A percentile compares a stretch with the other conserved stretches of the same genome.
These are phyloP conservation scores for Homarus americanus DNA, from an alignment of 1,140 invertebrate genomes.

Conservation along the genomic window DNA sequence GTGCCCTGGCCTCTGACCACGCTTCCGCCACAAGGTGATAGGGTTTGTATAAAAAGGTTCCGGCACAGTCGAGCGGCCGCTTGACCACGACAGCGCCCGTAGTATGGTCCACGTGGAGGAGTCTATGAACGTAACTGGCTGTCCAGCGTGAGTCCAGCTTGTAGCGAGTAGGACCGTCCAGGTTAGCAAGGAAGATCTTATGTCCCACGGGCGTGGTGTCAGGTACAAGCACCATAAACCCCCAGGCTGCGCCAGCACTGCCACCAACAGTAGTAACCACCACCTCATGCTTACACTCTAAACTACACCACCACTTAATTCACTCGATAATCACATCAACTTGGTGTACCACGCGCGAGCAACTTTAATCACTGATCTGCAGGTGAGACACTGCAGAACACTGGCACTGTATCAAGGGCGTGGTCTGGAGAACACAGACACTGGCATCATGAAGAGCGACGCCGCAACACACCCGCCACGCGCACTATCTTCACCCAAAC, in stretches of 20 bases:
- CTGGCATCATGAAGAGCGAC: neutral
- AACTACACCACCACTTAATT: conserved; percentile 38
- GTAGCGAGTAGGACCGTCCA: conserved; percentile 80
- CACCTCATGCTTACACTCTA: conserved; percentile 64
- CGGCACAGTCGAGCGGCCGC: conserved; percentile 86
- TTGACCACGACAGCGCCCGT: conserved; percentile 87
- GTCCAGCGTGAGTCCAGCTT: conserved; percentile 87
- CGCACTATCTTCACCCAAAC: neutral
- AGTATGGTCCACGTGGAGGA: conserved; percentile 86
- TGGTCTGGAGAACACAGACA: neutral
- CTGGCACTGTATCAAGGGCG: neutral
- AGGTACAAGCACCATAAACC: conserved; percentile 71
- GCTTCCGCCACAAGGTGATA: conserved; percentile 93
- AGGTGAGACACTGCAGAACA: neutral
- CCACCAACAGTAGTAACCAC: conserved; percentile 55
- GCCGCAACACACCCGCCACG: neutral
- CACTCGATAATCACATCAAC: neutral
- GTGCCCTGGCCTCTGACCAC: conserved; percentile 85
- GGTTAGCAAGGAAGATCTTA: conserved; percentile 58
- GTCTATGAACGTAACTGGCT: conserved; percentile 87
- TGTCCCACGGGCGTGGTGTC: conserved; percentile 67
- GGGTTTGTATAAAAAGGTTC: conserved; percentile 88
- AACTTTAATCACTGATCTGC: neutral
- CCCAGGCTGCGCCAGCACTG: too few species aligned
- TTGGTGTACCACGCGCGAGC: neutral